These are phyloP conservation scores for Gastracanthus pulcherrimus DNA, from an alignment of 2,888 invertebrate genomes.

Conservation along the genomic window DNA sequence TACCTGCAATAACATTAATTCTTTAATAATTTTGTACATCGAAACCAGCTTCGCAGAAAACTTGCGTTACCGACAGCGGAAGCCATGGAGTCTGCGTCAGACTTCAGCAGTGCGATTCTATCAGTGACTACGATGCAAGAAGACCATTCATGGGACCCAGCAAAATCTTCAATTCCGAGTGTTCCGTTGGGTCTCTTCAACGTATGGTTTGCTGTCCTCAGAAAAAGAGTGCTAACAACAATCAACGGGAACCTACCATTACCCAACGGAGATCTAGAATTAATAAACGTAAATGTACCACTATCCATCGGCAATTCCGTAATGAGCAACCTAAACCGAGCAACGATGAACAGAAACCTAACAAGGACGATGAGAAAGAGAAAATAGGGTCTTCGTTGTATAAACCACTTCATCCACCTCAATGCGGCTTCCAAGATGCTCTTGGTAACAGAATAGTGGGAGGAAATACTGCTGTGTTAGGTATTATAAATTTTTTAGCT, in stretches of 20 bases:
- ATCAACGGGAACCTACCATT: no score
- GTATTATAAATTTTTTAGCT: constrained; percentile 73
- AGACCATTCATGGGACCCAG: neutral
- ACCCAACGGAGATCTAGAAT: no score
- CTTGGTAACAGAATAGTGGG: constrained; percentile 84
- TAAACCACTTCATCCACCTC: constrained; percentile 65
- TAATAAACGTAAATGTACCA: no score
- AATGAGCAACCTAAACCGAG: no score
- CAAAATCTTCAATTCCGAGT: neutral
- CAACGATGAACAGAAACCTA: no score
- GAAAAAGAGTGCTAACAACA: neutral
- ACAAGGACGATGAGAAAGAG: neutral
- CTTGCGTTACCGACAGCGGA: neutral
- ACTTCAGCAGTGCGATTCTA: neutral
- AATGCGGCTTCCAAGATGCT: constrained; percentile 83
- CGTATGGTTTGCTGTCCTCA: neutral
- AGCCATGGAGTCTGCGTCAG: neutral
- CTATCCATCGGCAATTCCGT: no score
- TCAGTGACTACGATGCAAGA: neutral
- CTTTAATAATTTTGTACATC: neutral
- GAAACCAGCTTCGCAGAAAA: neutral
- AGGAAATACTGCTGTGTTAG: constrained; percentile 83
- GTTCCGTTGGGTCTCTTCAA: neutral
- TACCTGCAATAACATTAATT: neutral
- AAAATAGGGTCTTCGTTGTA: neutral